Evolutionary conservation across 2,888 invertebrate species (phyloP), one percentile per base, ranked within the genome.

Genomic region (Eupithecia pulchellata): DNA sequence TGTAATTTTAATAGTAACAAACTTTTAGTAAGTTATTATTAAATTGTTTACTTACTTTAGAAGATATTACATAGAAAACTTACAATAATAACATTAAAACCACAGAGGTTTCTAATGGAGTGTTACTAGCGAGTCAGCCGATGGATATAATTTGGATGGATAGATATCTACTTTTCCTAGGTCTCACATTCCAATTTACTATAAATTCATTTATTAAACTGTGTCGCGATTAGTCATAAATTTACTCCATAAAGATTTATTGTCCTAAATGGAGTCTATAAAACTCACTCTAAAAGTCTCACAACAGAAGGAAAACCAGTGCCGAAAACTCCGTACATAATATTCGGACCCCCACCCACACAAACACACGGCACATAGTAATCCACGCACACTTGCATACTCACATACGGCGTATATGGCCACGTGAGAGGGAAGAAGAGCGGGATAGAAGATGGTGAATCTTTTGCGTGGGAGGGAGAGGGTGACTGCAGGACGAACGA

Each of bases 401-500:
- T 78, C 85, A 82, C 91, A 86, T 84, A 86, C 85, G 83, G 77
- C 81, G 89, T 90, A 88, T 91, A 89, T 91, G 91, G 82, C 81
- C 89, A 88, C 88, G 89, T 90, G 89, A 86, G 88, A 84, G 90
- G 86, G 86, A 89, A 39, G 66, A 85, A 84, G 87, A 86, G 89
- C 64, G 77, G 86, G 74, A 71, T 64, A 60, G 58, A 34, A 74
- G 75, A 72, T 77, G 39, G 66, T 60, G 52, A 82, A 67, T 70
- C 64, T 74, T 76, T 75, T 75, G 79, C 79, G 90, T 80, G 89
- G 74, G 92, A 94, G 83, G 87, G 91, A 89, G 94, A 93, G 82
- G 82, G 89, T 79, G 79, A 87, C 88, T 89, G 91, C 93, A 93
- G 94, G 94, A 94, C 94, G 92, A 94, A 90, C 94, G 94, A 94